These are phyloP conservation scores for Melanerpes formicivorus DNA, from an alignment of 2,113 vertebrate genomes.

Conservation along the genomic window DNA sequence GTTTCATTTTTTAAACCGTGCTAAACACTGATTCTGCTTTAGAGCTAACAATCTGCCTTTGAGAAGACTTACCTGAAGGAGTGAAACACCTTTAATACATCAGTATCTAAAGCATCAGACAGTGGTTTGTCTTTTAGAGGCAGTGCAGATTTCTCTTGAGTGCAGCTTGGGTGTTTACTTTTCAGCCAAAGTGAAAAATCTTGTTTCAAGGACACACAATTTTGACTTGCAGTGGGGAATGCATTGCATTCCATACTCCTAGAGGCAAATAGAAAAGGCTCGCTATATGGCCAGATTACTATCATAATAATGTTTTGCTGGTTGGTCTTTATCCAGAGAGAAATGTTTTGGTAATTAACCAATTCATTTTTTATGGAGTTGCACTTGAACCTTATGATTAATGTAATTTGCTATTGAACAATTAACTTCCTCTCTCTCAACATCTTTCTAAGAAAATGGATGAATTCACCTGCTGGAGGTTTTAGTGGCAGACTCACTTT, in stretches of 20 bases:
- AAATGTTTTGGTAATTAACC: neutral
- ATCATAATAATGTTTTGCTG: no score
- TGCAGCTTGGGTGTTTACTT: neutral
- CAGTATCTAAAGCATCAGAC: neutral
- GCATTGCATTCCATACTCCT: rapidly evolving
- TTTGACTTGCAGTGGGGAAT: neutral
- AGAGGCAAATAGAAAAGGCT: neutral
- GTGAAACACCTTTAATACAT: neutral
- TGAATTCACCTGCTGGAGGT: neutral
- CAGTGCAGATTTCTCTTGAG: neutral
- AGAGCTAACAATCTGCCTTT: neutral
- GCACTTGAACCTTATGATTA: neutral
- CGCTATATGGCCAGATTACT: rapidly evolving
- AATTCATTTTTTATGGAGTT: neutral
- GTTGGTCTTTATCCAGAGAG: neutral
- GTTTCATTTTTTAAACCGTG: neutral
- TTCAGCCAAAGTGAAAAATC: neutral
- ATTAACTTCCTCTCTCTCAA: neutral
- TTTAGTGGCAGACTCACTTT: neutral
- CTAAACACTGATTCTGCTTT: neutral
- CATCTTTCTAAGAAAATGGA: neutral
- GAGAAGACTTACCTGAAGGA: neutral
- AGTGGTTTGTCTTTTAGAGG: neutral
- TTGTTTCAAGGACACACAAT: neutral
- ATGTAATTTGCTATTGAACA: neutral